These are phyloP conservation scores for Rhinogobio ventralis DNA, from an alignment of 2,797 vertebrate genomes.

Conservation along the genomic window DNA sequence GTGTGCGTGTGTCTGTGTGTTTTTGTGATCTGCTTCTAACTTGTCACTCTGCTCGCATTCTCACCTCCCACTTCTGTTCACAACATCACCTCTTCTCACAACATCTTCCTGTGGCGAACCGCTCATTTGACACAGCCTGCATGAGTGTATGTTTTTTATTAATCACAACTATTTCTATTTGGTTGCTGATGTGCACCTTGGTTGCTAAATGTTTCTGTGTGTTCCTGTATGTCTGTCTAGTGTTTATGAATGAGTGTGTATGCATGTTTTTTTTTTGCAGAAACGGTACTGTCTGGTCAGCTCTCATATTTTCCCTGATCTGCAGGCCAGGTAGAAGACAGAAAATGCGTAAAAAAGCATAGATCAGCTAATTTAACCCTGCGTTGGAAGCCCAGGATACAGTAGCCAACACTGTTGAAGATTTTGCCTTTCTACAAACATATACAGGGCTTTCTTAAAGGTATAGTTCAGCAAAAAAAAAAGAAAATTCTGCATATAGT, in stretches of 20 bases:
- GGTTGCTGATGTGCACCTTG: not conserved
- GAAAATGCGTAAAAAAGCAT: not conserved
- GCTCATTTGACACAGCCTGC: conserved; percentile 64
- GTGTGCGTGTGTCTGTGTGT: conserved; percentile 56
- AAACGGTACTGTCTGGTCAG: not conserved
- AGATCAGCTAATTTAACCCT: not conserved
- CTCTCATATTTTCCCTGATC: not conserved
- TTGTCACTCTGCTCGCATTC: conserved; percentile 68
- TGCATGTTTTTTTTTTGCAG: conserved; percentile 8
- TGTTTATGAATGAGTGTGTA: conserved; percentile 16
- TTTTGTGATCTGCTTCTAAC: conserved; percentile 63
- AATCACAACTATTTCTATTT: conserved; percentile 57
- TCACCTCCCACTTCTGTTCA: conserved; percentile 74
- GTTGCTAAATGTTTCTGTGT: not conserved
- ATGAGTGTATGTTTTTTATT: conserved; percentile 23
- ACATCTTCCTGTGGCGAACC: conserved; percentile 57
- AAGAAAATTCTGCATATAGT: not conserved
- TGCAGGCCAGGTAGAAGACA: not conserved
- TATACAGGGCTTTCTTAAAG: not conserved
- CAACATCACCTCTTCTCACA: conserved; percentile 54
- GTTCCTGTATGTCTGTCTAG: conserved; percentile 43
- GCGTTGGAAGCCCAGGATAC: not conserved
- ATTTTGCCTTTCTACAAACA: not conserved
- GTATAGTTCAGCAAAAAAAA: not conserved
- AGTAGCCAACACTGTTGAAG: not conserved